phyloP scores from a whole-genome alignment of 1,140 invertebrate species.

The Drosophila jambulina region DNA sequence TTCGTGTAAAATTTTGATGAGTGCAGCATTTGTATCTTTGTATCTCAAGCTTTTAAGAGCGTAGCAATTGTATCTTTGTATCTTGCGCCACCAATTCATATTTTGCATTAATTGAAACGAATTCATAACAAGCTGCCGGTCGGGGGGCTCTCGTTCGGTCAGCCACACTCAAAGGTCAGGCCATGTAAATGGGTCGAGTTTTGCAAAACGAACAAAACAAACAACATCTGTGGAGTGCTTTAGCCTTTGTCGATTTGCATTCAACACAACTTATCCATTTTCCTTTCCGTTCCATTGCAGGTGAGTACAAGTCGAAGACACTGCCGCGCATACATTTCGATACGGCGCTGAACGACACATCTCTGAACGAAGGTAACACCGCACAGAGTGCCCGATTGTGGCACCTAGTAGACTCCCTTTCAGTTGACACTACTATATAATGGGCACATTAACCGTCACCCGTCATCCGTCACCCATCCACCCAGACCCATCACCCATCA shows the following conservation, averaged over 20 bases:
- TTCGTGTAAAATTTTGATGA: background rate
- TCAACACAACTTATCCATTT: conserved; percentile 32
- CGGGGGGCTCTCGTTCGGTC: background rate
- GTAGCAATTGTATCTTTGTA: conserved; percentile 28
- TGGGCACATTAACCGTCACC: conserved; percentile 5
- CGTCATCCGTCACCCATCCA: background rate
- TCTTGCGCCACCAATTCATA: conserved; percentile 45
- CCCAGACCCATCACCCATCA: conserved; percentile 11
- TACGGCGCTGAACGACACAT: conserved; percentile 79
- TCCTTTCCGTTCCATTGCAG: conserved; percentile 55
- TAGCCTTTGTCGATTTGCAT: conserved; percentile 22
- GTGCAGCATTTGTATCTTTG: background rate
- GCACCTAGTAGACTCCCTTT: background rate
- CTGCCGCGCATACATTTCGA: conserved; percentile 85
- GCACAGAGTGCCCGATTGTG: background rate
- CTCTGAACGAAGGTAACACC: conserved; percentile 81
- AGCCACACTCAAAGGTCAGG: conserved; percentile 57
- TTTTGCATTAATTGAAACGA: conserved; percentile 81
- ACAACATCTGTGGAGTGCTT: background rate
- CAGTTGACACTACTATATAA: conserved; percentile 4
- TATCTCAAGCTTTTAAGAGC: background rate
- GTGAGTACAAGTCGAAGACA: conserved; percentile 85
- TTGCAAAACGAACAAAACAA: conserved; percentile 26
- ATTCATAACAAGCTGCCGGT: conserved; percentile 63
- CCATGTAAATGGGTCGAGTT: conserved; percentile 70